Percentiles rank a stretch among this genome's conserved stretches.
Evolutionary conservation across 2,797 vertebrate species (phyloP).

Genomic region (Hapalemur alaotrensis): DNA sequence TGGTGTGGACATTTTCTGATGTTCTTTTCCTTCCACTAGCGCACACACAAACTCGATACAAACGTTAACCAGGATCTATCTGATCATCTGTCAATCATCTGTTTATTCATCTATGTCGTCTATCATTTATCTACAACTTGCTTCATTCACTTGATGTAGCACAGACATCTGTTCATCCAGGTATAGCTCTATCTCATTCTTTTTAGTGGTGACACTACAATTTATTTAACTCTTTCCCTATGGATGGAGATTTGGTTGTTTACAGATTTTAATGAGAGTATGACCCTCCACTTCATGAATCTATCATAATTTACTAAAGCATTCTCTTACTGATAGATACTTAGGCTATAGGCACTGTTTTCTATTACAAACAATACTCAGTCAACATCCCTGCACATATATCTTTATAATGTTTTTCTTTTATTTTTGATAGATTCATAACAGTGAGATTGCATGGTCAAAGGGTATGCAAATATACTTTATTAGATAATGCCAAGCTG

Average conservation of each 20-base stretch:
- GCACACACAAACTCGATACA: neutral
- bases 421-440: neutral
- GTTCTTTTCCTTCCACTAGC: neutral
- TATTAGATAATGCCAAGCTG: neutral
- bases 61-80: neutral
- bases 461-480: neutral
- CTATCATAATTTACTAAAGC: neutral
- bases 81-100: neutral
- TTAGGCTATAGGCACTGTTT: neutral
- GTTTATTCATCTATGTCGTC: fast-evolving
- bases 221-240: neutral
- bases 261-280: neutral
- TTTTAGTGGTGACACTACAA: neutral
- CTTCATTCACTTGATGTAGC: neutral
- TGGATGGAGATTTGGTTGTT: conserved; percentile 26
- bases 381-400: neutral
- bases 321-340: neutral
- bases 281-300: neutral
- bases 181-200: neutral
- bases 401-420: neutral
- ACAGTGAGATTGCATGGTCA: neutral
- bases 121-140: neutral
- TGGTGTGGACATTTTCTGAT: neutral
- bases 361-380: neutral
- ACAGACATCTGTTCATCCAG: neutral